Percentiles rank a stretch among this genome's conserved stretches.
Evolutionary conservation across 2,888 invertebrate genomes (phyloP).

Genomic region (Acrobasis consociella): DNA sequence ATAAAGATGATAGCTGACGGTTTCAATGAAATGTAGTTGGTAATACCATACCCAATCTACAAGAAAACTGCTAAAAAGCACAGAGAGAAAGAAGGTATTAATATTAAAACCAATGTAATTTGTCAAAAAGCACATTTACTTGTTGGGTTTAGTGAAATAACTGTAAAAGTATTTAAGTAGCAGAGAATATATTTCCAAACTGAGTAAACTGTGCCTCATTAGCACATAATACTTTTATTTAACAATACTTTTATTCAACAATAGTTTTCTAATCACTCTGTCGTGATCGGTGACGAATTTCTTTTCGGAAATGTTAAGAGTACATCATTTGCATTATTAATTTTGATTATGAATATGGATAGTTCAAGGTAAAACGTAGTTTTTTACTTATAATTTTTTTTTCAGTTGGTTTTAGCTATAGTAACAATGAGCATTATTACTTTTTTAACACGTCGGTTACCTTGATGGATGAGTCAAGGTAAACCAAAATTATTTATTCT

Average conservation of each 20-base stretch:
- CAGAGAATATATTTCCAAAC: slow-evolving; percentile 2
- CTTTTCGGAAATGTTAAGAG: background rate
- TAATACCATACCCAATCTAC: no score
- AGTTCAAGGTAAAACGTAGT: background rate
- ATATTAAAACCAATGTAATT: no score
- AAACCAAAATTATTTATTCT: no score
- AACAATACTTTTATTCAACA: background rate
- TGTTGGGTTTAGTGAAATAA: background rate
- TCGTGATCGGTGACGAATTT: slow-evolving; percentile 6
- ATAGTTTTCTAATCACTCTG: background rate
- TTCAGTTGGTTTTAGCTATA: no score
- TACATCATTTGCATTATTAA: background rate
- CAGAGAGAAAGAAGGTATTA: no score
- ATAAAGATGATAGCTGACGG: no score
- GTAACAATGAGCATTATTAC: no score
- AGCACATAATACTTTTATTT: slow-evolving; percentile 9
- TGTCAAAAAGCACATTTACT: background rate
- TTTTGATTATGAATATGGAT: background rate
- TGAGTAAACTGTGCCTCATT: slow-evolving; percentile 10
- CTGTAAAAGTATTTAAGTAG: slow-evolving; percentile 8
- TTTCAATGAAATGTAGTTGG: no score
- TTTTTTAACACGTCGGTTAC: no score
- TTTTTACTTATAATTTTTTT: background rate
- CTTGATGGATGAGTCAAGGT: no score
- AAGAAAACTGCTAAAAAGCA: no score